phyloP scores from a whole-genome alignment of 1,140 invertebrate species.

The Heliconius melpomene region DNA sequence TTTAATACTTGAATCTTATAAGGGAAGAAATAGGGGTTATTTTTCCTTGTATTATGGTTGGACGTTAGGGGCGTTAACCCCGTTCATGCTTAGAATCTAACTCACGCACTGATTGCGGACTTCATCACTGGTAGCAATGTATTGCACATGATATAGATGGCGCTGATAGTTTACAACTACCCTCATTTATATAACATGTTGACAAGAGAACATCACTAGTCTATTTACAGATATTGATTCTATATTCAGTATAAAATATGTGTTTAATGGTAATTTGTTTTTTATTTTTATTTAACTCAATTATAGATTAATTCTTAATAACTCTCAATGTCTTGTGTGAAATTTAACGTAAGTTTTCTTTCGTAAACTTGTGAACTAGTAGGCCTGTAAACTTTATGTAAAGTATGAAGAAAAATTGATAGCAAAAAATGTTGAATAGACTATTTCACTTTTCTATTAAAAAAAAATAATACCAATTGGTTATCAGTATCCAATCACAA shows the following conservation, averaged over 20 bases:
- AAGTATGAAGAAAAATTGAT: no score
- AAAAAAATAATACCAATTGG: no score
- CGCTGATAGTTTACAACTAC: constrained; percentile 40
- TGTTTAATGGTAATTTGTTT: not conserved
- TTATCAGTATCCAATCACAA: no score
- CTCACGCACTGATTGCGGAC: constrained; percentile 43
- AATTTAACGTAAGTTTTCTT: no score
- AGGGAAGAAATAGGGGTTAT: constrained; percentile 23
- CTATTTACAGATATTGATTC: not conserved
- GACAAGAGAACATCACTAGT: not conserved
- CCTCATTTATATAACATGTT: constrained; percentile 18
- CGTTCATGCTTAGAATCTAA: constrained; percentile 42
- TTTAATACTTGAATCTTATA: constrained; percentile 3
- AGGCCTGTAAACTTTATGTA: no score
- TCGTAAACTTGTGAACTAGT: no score
- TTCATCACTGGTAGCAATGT: constrained; percentile 43
- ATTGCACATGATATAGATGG: constrained; percentile 40
- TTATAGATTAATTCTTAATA: no score
- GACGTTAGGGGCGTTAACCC: constrained; percentile 31
- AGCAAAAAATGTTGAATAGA: no score
- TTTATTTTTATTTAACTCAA: no score
- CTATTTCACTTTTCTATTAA: no score
- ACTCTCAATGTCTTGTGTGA: no score
- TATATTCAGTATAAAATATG: no score
- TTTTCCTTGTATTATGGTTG: constrained; percentile 9